Percentiles rank a stretch among this genome's conserved stretches.
Conservation (phyloP, 1,140 invertebrate genomes). For the Zophobas atratus region DNA sequence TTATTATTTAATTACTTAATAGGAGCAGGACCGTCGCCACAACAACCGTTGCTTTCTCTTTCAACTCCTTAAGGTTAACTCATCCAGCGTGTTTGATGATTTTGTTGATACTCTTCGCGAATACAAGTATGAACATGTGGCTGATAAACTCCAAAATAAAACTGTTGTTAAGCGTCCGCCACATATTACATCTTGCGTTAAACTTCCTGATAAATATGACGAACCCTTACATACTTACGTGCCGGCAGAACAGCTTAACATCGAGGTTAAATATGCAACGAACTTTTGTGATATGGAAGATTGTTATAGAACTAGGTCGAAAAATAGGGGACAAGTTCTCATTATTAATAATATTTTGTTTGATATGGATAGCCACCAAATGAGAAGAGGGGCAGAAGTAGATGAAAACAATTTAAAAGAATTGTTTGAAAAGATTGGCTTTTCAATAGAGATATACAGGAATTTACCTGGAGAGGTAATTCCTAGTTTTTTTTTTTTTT, state of each 20-base stretch:
- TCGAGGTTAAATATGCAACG: conserved; percentile 51
- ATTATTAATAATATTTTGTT: conserved; percentile 74
- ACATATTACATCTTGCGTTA: conserved; percentile 19
- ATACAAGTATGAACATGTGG: conserved; percentile 19
- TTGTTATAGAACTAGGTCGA: conserved; percentile 70
- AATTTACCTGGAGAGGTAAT: conserved; percentile 64
- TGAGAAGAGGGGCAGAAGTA: conserved; percentile 68
- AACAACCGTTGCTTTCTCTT: conserved; percentile 39
- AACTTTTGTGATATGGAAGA: conserved; percentile 51
- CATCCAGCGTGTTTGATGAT: background rate
- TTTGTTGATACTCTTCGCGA: conserved; percentile 6
- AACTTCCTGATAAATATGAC: conserved; percentile 3
- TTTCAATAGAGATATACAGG: conserved; percentile 65
- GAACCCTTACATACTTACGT: background rate
- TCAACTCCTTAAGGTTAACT: conserved; percentile 3
- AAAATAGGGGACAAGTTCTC: conserved; percentile 72
- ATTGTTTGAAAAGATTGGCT: conserved; percentile 73
- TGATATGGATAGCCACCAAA: conserved; percentile 50
- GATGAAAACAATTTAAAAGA: conserved; percentile 71
- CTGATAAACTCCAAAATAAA: conserved; percentile 32
- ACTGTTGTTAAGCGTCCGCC: background rate
- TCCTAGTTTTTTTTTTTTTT: conserved; percentile 55
- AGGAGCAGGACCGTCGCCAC: conserved; percentile 19
- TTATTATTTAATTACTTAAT: background rate
- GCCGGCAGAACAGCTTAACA: conserved; percentile 29